Percentiles rank a stretch among this genome's conserved stretches.
phyloP scores from a whole-genome alignment of 1,140 invertebrate genomes.

The Brachionus plicatilis region DNA sequence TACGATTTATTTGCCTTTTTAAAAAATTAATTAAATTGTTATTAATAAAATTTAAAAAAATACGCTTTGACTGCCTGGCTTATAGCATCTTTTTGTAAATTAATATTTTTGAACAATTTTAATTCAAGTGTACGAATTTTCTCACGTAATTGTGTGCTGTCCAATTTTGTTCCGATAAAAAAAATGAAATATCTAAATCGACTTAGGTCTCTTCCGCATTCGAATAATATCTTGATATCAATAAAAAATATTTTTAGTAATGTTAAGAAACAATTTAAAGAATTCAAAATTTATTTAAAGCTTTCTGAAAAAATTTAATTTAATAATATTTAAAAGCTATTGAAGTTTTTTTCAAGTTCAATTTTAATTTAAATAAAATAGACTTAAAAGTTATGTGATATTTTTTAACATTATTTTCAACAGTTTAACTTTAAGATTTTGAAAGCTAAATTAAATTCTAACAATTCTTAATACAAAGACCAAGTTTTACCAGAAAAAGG shows the following conservation, averaged over 20 bases:
- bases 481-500: no score
- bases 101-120: slow-evolving; percentile 6
- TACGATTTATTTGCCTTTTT: not conserved
- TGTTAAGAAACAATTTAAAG: not conserved
- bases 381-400: no score
- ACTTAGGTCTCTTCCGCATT: not conserved
- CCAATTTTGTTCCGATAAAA: not conserved
- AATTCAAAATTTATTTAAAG: no score
- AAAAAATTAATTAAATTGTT: not conserved
- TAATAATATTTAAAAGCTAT: no score
- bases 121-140: not conserved
- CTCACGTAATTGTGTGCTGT: not conserved
- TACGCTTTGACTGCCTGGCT: not conserved
- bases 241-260: not conserved
- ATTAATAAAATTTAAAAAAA: not conserved
- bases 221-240: not conserved
- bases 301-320: no score
- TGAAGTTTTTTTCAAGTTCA: no score
- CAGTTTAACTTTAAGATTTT: no score
- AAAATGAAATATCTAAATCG: not conserved
- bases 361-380: no score
- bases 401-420: no score
- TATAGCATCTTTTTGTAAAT: slow-evolving; percentile 1
- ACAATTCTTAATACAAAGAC: no score
- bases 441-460: no score